Evolutionary conservation across 2,113 vertebrate genomes (phyloP).

Genomic region (Malurus melanocephalus): DNA sequence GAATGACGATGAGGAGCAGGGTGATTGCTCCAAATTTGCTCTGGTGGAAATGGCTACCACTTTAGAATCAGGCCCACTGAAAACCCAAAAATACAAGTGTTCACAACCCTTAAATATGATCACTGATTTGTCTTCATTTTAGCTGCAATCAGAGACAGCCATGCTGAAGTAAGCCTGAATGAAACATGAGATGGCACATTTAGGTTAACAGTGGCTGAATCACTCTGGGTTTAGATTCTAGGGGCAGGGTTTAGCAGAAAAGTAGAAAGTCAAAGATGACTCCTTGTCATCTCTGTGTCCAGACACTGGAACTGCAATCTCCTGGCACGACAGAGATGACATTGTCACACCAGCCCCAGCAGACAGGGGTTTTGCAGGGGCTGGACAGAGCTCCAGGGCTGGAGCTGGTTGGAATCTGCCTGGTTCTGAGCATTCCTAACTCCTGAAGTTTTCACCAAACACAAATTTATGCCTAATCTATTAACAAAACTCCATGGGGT

Average conservation of each 20-base stretch:
- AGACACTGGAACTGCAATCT: neutral
- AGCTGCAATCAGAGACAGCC: constrained; percentile 36
- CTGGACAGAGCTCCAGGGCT: neutral
- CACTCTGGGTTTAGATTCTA: neutral
- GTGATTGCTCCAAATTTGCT: constrained; percentile 48
- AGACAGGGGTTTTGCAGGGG: neutral
- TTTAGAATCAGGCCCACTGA: constrained; percentile 41
- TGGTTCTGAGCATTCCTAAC: neutral
- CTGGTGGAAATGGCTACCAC: constrained; percentile 10
- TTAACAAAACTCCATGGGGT: neutral
- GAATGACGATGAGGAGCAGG: neutral
- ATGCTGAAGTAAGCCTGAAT: constrained; percentile 23
- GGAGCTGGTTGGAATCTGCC: neutral
- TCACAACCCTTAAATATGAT: constrained; percentile 41
- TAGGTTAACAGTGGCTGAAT: constrained; percentile 40
- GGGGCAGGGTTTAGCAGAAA: neutral
- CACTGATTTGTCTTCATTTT: constrained; percentile 56
- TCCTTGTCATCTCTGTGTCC: neutral
- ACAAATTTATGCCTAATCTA: neutral
- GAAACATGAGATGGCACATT: constrained; percentile 40
- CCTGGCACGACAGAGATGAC: neutral
- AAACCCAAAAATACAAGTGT: constrained; percentile 49
- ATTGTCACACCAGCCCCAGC: neutral
- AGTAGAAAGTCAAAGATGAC: neutral
- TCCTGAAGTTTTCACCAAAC: neutral